Conservation (phyloP, 2,888 invertebrate genomes). For the Nineta flava region DNA sequence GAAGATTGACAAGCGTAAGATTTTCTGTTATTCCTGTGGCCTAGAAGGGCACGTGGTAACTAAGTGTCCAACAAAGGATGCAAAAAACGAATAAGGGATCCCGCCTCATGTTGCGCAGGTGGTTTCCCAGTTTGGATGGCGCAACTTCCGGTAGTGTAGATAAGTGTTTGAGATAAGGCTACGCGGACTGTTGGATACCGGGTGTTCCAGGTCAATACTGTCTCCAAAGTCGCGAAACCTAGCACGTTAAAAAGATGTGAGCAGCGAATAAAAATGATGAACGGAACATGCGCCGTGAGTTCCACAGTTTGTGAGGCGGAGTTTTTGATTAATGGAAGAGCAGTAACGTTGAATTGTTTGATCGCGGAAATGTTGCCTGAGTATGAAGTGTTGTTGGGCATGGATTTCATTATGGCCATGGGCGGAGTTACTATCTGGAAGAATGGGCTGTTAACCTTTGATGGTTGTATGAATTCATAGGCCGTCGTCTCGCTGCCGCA, state of each 20-base stretch:
- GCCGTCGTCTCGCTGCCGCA: too few relatives aligned
- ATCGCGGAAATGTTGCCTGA: neutral
- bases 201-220: neutral
- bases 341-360: neutral
- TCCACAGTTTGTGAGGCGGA: neutral
- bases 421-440: neutral
- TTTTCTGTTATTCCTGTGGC: too few relatives aligned
- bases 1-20: too few relatives aligned
- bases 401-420: neutral
- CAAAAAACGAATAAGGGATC: too few relatives aligned
- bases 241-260: too few relatives aligned
- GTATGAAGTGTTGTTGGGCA: neutral
- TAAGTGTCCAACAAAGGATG: too few relatives aligned
- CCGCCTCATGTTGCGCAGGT: too few relatives aligned
- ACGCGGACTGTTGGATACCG: neutral
- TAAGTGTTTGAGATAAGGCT: neutral
- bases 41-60: too few relatives aligned
- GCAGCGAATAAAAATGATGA: neutral
- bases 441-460: neutral
- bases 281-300: neutral
- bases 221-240: neutral
- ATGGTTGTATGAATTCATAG: too few relatives aligned
- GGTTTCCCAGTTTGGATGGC: too few relatives aligned
- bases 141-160: too few relatives aligned
- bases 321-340: neutral